Evolutionary conservation across 2,888 invertebrate genomes (phyloP).

Genomic region (Caenorhabditis becei): DNA sequence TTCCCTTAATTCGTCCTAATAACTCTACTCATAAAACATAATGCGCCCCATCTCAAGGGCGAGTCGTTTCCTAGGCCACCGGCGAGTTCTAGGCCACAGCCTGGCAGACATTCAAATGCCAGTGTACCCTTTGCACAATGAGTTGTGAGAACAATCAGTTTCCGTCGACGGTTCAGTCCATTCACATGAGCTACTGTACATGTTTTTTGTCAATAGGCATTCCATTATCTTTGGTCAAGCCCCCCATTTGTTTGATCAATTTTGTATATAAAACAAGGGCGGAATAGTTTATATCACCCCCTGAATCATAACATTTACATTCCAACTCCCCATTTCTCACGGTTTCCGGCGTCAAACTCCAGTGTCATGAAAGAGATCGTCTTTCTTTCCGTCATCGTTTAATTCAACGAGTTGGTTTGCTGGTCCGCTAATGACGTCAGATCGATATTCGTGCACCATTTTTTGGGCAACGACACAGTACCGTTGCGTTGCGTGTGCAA

Average conservation of each 20-base stretch:
- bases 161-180: conserved; percentile 10
- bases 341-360: conserved; percentile 22
- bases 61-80: neutral
- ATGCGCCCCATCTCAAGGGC: neutral
- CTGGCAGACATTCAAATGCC: conserved; percentile 19
- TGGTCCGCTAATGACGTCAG: neutral
- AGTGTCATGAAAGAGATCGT: neutral
- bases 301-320: neutral
- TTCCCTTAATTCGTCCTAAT: neutral
- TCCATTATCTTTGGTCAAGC: neutral
- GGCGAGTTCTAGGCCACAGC: neutral
- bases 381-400: neutral
- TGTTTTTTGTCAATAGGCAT: conserved; percentile 22
- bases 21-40: neutral
- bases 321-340: conserved; percentile 25
- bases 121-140: conserved; percentile 31
- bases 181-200: conserved; percentile 45
- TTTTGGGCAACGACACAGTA: neutral
- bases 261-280: neutral
- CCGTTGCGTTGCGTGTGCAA: neutral
- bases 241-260: neutral
- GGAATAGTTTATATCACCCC: conserved; percentile 6
- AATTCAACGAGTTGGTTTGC: neutral
- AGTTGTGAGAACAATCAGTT: conserved; percentile 44
- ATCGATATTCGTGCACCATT: neutral